Base-by-base conservation (phyloP, 2,797 vertebrate genomes). In the Apodemus agrarius region DNA sequence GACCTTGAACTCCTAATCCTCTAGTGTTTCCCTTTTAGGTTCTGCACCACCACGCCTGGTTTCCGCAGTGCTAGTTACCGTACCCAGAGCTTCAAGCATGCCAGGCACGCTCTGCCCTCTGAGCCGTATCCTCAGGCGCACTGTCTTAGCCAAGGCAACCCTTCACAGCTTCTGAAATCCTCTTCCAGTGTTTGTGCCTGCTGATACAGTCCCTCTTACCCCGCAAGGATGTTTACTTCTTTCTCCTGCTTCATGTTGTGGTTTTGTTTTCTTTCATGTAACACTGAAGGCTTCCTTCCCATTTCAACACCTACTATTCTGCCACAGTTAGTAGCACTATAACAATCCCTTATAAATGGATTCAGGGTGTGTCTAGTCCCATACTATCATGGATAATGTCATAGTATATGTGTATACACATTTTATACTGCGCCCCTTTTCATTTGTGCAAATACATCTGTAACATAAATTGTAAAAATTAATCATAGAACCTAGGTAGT, bases 401-500 rank as follows among this genome's bases (percentile, higher is more conserved):
- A 80, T 80, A 67, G 19, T 85, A 46, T 63, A 72, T 74, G 40
- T 79, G 29, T 31, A 31, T 10, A 14, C 46, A 79, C 76, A 59
- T 2, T 13, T 93, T 65, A 69, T n/a, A 78, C 4, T 93, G n/a
- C 54, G 34, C 75, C 34, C 52, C 79, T 78, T 26, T 85, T 17
- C 13, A 29, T 31, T 1, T 94, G 26, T 72, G 3, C 40, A 90
- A 69, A 54, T 24, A 80, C 65, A 88, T 83, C 17, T 89, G 10
- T 78, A 78, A n/a, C 24, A 31, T 93, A 21, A 52, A 93, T 52
- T 96, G 43, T 52, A 54, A 65, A 17, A 92, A 82, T 57, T 93
- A 86, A 79, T 96, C 19, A 86, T 14, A 49, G 6, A 21, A 31
- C 57, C 57, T 52, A n/a, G 76, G 29, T 80, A 59, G 7, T 83